A percentile compares a stretch with the other conserved stretches of the same genome.
These are phyloP conservation scores for Drosophila lutescens DNA, from an alignment of 2,888 invertebrate species.

Conservation along the genomic window DNA sequence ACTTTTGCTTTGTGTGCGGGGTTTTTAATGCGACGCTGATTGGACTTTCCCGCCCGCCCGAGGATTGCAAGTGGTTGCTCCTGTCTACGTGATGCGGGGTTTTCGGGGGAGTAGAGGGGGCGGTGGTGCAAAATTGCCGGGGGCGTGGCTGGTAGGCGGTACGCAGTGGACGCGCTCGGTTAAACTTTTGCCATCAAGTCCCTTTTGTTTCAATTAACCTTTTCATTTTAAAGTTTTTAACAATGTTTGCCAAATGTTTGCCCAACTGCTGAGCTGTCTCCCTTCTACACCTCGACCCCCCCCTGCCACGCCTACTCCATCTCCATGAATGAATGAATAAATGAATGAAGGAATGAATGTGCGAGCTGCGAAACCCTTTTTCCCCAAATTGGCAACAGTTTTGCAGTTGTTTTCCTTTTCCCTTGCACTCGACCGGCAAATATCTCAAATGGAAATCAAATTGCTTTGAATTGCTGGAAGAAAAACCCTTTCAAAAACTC, in stretches of 20 bases:
- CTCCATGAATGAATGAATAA: neutral
- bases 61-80: constrained; percentile 25
- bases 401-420: constrained; percentile 34
- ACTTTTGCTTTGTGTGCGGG: constrained; percentile 67
- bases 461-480: constrained; percentile 53
- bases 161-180: constrained; percentile 72
- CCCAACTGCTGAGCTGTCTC: constrained; percentile 34
- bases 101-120: neutral
- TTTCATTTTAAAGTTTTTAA: constrained; percentile 75
- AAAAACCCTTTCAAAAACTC: constrained; percentile 36
- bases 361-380: constrained; percentile 13
- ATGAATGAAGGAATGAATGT: constrained; percentile 13
- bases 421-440: constrained; percentile 21
- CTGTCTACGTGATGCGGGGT: constrained; percentile 9
- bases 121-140: neutral
- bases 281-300: neutral
- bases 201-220: constrained; percentile 79
- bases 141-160: constrained; percentile 48
- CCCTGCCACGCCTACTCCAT: constrained; percentile 12
- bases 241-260: constrained; percentile 74
- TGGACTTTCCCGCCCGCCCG: constrained; percentile 32
- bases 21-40: constrained; percentile 66
- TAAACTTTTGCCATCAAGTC: constrained; percentile 74
- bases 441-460: constrained; percentile 74
- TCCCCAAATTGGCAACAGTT: constrained; percentile 59